Base-by-base conservation (phyloP, 1,140 invertebrate species). In the Ceratina japonica region DNA sequence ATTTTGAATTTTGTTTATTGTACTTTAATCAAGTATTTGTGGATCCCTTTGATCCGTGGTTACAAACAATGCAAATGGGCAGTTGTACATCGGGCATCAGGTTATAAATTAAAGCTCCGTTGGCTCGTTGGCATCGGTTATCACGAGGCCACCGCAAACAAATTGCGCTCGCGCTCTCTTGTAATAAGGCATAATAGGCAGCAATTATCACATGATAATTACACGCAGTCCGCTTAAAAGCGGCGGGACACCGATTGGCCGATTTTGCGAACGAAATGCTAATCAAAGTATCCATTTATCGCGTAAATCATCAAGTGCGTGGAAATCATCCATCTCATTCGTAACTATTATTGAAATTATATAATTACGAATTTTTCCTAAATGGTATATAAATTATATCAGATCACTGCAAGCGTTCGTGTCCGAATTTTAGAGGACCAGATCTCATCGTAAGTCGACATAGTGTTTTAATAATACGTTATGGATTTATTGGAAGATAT, bases 81-180 rank as follows among this genome's bases (percentile, higher is more conserved):
- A n/a, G n/a, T n/a, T 51, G 70, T 72, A 49, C 15, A 79, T 65
- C 54, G 61, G 15, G 12, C 8, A 18, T 15, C 12, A 22, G 5
- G 16, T 73, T 74, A 65, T 79, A 79, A 79, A 79, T 79, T 59
- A 74, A 66, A 79, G 52, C 62, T 44, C 51, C 22, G 61, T 31
- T 73, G 61, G 20, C 49, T 22, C 49, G 37, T 44, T 44, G 37
- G 10, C 27, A 16, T 27, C 20, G 52, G 58, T 63, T 74, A 79
- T 79, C 70, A 62, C 44, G 70, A n/a, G 54, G 24, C 18, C 18
- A n/a, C n/a, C n/a, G n/a, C n/a, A n/a, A n/a, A n/a, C n/a, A 58
- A 74, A 79, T 79, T 59, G 77, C 70, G n/a, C 61, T 7, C 15
- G 18, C 69, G 69, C 64, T 64, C 49, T 72, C 68, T 72, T 31